Evolutionary conservation across 2,797 vertebrate species (phyloP).

Genomic region (Scolopax rusticola): DNA sequence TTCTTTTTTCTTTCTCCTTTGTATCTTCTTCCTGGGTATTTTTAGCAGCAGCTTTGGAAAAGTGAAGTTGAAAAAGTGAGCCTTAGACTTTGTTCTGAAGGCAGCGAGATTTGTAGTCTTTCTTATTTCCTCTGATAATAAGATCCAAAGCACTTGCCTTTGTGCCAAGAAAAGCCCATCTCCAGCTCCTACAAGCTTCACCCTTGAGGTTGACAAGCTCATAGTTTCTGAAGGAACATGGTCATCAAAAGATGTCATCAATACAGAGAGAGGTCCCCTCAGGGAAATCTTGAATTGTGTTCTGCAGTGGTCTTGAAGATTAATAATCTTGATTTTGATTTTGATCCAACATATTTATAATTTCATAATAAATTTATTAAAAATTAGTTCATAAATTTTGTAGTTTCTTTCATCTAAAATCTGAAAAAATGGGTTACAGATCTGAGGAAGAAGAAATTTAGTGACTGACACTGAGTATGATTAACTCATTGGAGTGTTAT

Average conservation of each 20-base stretch:
- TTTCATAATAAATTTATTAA: background rate
- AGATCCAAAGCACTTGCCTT: background rate
- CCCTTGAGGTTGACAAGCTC: constrained; percentile 35
- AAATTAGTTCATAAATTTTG: background rate
- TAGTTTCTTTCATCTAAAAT: background rate
- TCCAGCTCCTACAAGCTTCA: background rate
- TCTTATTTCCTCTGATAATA: background rate
- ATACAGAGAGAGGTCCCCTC: background rate
- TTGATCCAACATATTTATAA: background rate
- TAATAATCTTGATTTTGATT: background rate
- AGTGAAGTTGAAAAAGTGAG: background rate
- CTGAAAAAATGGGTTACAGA: background rate
- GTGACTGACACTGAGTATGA: background rate
- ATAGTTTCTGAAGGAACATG: background rate
- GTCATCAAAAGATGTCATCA: background rate
- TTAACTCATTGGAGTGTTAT: background rate
- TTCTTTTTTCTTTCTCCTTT: background rate
- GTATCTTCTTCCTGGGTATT: background rate
- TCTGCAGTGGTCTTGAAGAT: background rate
- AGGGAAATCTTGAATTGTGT: background rate
- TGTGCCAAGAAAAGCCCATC: background rate
- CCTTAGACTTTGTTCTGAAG: background rate
- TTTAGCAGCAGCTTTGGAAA: constrained; percentile 1
- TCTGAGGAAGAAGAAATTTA: background rate
- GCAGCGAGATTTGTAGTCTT: background rate